Evolutionary conservation across 2,888 invertebrate species (phyloP).

Genomic region (Vesta saturnalis): DNA sequence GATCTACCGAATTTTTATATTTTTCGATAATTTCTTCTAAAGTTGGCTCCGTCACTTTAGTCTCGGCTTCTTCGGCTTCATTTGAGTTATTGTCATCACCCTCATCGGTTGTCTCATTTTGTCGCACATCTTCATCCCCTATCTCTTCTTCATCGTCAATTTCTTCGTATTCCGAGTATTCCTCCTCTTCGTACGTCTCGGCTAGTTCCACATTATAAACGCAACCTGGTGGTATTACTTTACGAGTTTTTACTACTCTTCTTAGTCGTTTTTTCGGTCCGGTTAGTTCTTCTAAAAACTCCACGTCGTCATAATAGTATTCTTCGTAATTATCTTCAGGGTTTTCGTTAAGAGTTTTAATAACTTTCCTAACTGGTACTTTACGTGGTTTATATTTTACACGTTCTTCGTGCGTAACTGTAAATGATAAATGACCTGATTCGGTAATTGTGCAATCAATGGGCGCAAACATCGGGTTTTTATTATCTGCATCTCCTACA

Average conservation of each 20-base stretch:
- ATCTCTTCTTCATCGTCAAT: constrained; percentile 37
- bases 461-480: constrained; percentile 73
- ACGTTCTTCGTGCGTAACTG: constrained; percentile 57
- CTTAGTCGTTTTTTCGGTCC: constrained; percentile 33
- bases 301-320: constrained; percentile 42
- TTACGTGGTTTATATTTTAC: constrained; percentile 54
- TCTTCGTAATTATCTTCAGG: constrained; percentile 33
- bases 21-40: constrained; percentile 34
- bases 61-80: constrained; percentile 21
- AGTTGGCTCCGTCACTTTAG: constrained; percentile 28
- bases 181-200: constrained; percentile 38
- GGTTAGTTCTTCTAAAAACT: constrained; percentile 16
- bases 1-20: constrained; percentile 25
- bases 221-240: constrained; percentile 41
- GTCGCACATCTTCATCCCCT: constrained; percentile 17
- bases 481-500: constrained; percentile 68
- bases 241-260: constrained; percentile 34
- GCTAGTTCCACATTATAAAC: constrained; percentile 35
- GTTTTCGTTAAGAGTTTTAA: constrained; percentile 28
- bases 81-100: constrained; percentile 10
- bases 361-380: constrained; percentile 47
- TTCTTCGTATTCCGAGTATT: constrained; percentile 36
- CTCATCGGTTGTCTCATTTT: background rate
- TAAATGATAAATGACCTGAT: constrained; percentile 60
- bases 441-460: constrained; percentile 73